Base-by-base conservation (phyloP, 1,140 invertebrate genomes). In the Leptestheria dahalacensis region DNA sequence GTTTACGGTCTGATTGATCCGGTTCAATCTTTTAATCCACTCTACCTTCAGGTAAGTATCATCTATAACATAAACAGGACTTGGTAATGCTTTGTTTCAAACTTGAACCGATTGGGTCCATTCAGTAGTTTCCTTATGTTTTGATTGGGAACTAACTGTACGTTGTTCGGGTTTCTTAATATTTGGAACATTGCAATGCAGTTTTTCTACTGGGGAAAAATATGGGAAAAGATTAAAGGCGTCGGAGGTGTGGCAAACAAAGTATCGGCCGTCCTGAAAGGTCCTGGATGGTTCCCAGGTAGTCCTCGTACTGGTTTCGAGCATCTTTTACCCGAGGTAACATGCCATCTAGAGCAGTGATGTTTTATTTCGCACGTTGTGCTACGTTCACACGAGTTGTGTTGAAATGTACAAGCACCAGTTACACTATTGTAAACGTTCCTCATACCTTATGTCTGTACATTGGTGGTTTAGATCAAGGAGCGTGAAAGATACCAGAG, bases 1-100 rank as follows among this genome's bases (percentile, higher is more conserved):
- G 71, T 78, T 23, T 80, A 79, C 70, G 78, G 78, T 18, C 65
- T 80, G 3, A 70, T 77, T 33, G 71, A 73, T 59, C 75, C 75
- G 26, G 65, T 78, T 25, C 64, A 71, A 11, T 74, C 70, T 46
- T 80, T 73, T 69, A 71, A 79, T 63, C 74, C 76, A 48, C 28
- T 78, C 11, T 70, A 72, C 61, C 67, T 73, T 18, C 78, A 80
- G 71, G 74, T 77, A 65, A 59, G 49, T 49, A 2, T 51, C 41
- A 21, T 47, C 33, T 41, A 41, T 41, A 41, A 41, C 6, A 41
- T 41, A 41, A 41, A 41, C 15, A 41, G 15, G 6, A 41, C 6
- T 15, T 9, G 6, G 15, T 9, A 41, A 9, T 41, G 6, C 6
- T 41, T 41, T 9, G 6, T 41, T 41, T 9, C 15, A 41, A 41